These are phyloP conservation scores for Anniella stebbinsi DNA, from an alignment of 2,797 vertebrate genomes.

Conservation along the genomic window DNA sequence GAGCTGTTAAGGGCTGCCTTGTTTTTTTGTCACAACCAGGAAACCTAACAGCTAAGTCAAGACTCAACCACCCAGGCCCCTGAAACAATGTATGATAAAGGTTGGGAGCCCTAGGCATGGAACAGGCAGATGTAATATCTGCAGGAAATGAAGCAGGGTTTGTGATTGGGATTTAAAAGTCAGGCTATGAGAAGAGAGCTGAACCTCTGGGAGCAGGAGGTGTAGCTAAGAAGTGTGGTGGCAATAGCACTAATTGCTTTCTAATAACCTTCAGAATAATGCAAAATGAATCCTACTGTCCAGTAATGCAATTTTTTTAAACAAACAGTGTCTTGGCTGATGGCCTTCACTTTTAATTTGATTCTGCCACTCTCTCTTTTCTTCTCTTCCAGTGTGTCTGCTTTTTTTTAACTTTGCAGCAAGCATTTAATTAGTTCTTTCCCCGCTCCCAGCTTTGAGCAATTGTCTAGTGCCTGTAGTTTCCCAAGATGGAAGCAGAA, in stretches of 20 bases:
- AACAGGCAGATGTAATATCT: not conserved
- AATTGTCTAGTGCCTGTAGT: not conserved
- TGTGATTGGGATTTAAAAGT: not conserved
- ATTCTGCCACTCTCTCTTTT: not conserved
- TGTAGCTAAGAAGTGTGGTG: not conserved
- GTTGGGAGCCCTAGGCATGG: not conserved
- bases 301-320: not conserved
- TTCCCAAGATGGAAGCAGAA: slow-evolving; percentile 20
- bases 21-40: not conserved
- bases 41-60: not conserved
- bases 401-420: slow-evolving; percentile 6
- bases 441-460: slow-evolving; percentile 4
- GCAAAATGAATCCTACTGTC: not conserved
- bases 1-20: not conserved
- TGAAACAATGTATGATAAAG: not conserved
- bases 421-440: slow-evolving; percentile 8
- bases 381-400: not conserved
- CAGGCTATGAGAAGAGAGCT: not conserved
- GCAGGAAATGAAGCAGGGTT: not conserved
- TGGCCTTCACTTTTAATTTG: not conserved
- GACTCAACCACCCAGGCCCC: not conserved
- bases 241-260: not conserved
- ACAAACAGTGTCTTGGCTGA: not conserved
- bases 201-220: not conserved
- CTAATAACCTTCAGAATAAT: not conserved